Conservation (phyloP, 92 coral and sea anemone genomes). For the Ricordea florida region DNA sequence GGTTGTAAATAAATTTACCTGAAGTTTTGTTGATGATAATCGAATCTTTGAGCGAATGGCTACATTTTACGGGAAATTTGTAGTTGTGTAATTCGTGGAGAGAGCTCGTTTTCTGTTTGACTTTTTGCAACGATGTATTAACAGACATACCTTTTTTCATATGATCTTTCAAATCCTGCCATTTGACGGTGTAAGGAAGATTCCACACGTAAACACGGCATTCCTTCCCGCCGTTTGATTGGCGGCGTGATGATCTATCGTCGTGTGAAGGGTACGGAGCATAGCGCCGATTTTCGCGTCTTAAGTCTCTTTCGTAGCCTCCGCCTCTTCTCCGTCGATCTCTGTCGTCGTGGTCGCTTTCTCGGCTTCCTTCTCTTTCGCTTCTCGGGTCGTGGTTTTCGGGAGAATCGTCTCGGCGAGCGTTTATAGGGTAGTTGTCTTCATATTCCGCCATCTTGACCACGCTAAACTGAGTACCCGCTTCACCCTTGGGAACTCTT, state of each 20-base stretch:
- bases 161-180: conserved; percentile 95
- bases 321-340: conserved; percentile 85
- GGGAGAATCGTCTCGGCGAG: conserved; percentile 56
- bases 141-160: conserved; percentile 76
- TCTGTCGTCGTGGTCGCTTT: conserved; percentile 90
- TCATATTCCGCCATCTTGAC: conserved; percentile 52
- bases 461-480: conserved; percentile 2
- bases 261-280: conserved; percentile 77
- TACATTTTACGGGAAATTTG: too few relatives aligned
- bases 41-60: too few relatives aligned
- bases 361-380: conserved; percentile 89
- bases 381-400: conserved; percentile 47
- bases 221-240: conserved; percentile 66
- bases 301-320: conserved; percentile 84
- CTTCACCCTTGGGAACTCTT: neutral
- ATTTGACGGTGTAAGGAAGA: conserved; percentile 80
- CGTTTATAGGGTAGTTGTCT: neutral
- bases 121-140: neutral
- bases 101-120: neutral
- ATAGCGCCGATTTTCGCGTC: conserved; percentile 79
- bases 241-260: conserved; percentile 38
- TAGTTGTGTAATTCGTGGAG: neutral
- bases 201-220: conserved; percentile 84
- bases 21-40: too few relatives aligned
- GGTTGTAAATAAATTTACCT: too few relatives aligned